Percentiles rank a stretch among this genome's conserved stretches.
These are phyloP conservation scores for Podotricha telesiphe DNA, from an alignment of 2,888 invertebrate species.

Conservation along the genomic window DNA sequence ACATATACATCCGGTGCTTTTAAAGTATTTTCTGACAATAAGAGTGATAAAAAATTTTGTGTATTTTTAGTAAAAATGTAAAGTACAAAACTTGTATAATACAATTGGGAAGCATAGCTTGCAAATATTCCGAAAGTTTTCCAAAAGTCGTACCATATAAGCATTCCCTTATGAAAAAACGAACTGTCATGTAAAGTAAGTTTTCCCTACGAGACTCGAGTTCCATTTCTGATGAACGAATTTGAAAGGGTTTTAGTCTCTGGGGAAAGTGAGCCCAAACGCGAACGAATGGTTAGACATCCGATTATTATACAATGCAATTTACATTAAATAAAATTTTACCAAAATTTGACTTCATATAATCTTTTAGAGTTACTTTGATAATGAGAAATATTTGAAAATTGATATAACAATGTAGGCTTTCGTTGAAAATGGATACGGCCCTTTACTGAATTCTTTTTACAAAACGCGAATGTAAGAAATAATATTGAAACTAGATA, in stretches of 20 bases:
- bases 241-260: constrained; percentile 67
- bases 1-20: no score
- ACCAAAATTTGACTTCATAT: not conserved
- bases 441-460: no score
- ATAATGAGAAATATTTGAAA: not conserved
- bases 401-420: no score
- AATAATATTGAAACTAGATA: no score
- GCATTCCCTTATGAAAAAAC: constrained; percentile 28
- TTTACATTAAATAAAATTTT: constrained; percentile 36
- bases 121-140: not conserved
- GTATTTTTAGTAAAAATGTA: no score
- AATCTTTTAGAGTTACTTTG: not conserved
- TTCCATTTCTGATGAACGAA: constrained; percentile 66
- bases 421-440: no score
- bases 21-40: no score
- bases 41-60: no score
- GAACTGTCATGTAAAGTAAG: constrained; percentile 63
- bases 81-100: no score
- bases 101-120: not conserved
- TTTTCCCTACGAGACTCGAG: constrained; percentile 57
- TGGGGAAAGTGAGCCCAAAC: constrained; percentile 26
- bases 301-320: constrained; percentile 15
- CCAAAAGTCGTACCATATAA: constrained; percentile 15
- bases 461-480: no score
- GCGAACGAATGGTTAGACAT: constrained; percentile 24